Evolutionary conservation across 1,140 invertebrate genomes (phyloP).

Genomic region (Scylla paramamosain): DNA sequence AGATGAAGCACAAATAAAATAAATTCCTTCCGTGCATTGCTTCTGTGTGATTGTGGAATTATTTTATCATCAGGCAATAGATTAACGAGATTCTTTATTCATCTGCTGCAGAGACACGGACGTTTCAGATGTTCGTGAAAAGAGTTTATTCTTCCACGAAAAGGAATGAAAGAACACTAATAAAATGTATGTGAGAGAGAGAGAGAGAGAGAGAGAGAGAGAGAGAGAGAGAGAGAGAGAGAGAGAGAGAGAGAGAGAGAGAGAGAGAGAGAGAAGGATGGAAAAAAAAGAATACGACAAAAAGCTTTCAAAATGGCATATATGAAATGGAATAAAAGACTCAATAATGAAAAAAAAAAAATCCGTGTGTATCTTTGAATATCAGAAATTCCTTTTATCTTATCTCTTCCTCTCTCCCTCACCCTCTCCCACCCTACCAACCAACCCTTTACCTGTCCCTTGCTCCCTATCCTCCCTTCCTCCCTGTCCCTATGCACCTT

Average conservation of each 20-base stretch:
- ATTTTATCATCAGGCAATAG: not conserved
- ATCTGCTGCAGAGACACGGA: not conserved
- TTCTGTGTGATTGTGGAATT: not conserved
- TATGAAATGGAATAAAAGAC: not conserved
- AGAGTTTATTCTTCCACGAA: not conserved
- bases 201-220: not conserved
- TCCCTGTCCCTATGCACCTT: not conserved
- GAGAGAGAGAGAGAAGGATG: not conserved
- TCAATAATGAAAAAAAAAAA: slow-evolving; percentile 25
- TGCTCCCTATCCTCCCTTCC: not conserved
- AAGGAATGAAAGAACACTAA: not conserved
- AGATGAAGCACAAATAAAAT: not conserved
- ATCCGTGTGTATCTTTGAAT: not conserved
- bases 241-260: not conserved
- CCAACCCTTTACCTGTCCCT: too few relatives aligned
- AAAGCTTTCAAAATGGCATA: not conserved
- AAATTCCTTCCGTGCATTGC: not conserved
- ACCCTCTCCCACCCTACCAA: too few relatives aligned
- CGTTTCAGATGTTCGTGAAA: not conserved
- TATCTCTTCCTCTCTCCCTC: not conserved
- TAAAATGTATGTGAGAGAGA: not conserved
- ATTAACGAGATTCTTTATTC: not conserved
- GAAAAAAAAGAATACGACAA: not conserved
- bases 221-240: not conserved
- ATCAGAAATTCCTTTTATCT: slow-evolving; percentile 24